Evolutionary conservation across 2,888 invertebrate genomes (phyloP), one percentile per base, ranked within the genome.

Genomic region (Lapara coniferarum): DNA sequence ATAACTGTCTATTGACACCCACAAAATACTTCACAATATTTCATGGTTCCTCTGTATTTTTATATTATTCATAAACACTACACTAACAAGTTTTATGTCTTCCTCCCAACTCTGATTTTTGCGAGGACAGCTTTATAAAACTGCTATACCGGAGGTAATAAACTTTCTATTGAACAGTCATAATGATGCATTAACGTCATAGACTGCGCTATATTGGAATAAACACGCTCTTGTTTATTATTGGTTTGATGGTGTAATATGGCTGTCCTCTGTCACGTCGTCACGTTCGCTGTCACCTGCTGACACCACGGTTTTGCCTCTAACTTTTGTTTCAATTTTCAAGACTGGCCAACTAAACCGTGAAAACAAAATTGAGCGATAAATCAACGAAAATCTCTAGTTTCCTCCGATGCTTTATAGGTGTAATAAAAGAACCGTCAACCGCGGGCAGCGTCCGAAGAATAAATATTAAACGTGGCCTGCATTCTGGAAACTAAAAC

Each of bases 401-500:
- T 90, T 91, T 88, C 87, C 88, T 85, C 82, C 84, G 84, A 79
- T 76, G 81, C 76, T 85, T 93, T 92, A 93, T 89, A 89, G 89
- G 90, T 83, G 85, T 90, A 91, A 92, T 93, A 93, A 93, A 93
- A 91, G 87, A 89, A 89, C 90, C 88, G 92, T 92, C 92, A 88
- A 91, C 91, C 79, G 84, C 85, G 86, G 84, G 85, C 84, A 85
- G 88, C 83, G 83, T 87, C 85, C 85, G 79, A 72, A 82, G 88
- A 91, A 89, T 89, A 90, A 90, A 90, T 87, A 90, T 84, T 84
- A 84, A 83, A 85, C 87, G 86, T 86, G 89, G 85, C 82, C 84
- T 85, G 86, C 84, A 86, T 92, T 87, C 85, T 87, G 82, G 83
- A 84, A 87, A 82, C 81, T 81, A 80, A 79, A 77, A 78, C 80